A percentile compares a stretch with the other conserved stretches of the same genome.
phyloP scores from a whole-genome alignment of 2,797 vertebrate species.

The Denticeps clupeoides region DNA sequence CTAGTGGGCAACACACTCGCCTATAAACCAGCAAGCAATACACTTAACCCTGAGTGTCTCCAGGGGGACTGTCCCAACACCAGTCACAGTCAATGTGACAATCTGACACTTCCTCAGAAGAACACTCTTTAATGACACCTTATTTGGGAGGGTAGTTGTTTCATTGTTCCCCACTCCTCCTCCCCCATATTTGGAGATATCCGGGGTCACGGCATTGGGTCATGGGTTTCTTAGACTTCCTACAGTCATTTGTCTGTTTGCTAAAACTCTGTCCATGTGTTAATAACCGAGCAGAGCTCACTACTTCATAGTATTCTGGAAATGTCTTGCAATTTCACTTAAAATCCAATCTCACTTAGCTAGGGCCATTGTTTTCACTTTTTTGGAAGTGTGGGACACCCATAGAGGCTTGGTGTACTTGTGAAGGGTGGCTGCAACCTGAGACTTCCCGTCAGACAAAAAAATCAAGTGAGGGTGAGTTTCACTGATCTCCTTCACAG shows the following conservation, averaged over 20 bases:
- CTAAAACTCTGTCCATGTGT: constrained; percentile 64
- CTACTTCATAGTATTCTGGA: no score
- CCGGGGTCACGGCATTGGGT: constrained; percentile 60
- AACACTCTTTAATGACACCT: constrained; percentile 36
- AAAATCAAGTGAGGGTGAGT: constrained; percentile 10
- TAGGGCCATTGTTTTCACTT: constrained; percentile 16
- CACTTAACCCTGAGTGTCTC: no score
- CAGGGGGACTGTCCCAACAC: no score
- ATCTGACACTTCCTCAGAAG: constrained; percentile 28
- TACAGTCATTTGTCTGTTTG: constrained; percentile 74
- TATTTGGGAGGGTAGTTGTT: constrained; percentile 11
- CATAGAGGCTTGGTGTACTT: constrained; percentile 6
- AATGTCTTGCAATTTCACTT: no score
- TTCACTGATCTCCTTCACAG: constrained; percentile 38
- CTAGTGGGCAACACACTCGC: neutral
- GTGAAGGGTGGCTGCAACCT: constrained; percentile 31
- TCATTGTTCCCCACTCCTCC: constrained; percentile 21
- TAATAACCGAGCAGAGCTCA: no score
- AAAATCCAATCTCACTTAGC: constrained; percentile 64
- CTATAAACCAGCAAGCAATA: neutral
- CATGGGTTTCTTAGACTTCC: constrained; percentile 80
- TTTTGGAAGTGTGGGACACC: constrained; percentile 16
- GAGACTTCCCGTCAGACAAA: constrained; percentile 26
- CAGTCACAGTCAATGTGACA: no score
- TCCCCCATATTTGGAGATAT: constrained; percentile 51